Percentiles rank a stretch among this genome's conserved stretches.
Evolutionary conservation across 1,140 invertebrate species (phyloP).

Genomic region (Chironomus striatipennis): DNA sequence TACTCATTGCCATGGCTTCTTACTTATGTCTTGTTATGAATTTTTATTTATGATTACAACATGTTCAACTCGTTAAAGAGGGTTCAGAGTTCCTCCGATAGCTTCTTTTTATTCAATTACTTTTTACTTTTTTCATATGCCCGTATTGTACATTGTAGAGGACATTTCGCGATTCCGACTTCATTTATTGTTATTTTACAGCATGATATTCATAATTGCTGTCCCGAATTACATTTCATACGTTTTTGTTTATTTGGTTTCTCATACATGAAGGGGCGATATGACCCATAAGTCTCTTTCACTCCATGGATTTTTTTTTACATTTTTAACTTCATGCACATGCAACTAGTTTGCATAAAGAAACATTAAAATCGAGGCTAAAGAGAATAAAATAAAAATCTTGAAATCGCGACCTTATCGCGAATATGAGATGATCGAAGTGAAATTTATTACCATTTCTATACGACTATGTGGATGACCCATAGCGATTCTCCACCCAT

Average conservation of each 20-base stretch:
- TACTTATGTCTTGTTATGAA: neutral
- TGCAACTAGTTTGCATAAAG: constrained; percentile 12
- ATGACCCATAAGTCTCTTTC: neutral
- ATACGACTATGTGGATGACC: neutral
- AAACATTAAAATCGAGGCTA: neutral
- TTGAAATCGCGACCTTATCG: neutral
- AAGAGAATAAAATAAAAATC: neutral
- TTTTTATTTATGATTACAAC: neutral
- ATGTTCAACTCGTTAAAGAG: neutral
- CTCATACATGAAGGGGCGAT: neutral
- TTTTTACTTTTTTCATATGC: neutral
- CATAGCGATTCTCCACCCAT: neutral
- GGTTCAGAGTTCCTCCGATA: neutral
- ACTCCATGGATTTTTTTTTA: too few relatives aligned
- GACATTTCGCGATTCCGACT: neutral
- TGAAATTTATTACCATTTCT: constrained; percentile 2
- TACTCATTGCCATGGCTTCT: too few relatives aligned
- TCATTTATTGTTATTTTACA: neutral
- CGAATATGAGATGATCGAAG: neutral
- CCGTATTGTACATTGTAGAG: neutral
- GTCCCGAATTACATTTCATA: constrained; percentile 8
- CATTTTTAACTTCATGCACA: neutral
- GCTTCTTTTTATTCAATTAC: neutral
- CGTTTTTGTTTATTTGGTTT: constrained; percentile 11
- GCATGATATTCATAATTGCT: constrained; percentile 8